Conservation (phyloP, 2,797 vertebrate genomes). For the Margarornis squamiger region DNA sequence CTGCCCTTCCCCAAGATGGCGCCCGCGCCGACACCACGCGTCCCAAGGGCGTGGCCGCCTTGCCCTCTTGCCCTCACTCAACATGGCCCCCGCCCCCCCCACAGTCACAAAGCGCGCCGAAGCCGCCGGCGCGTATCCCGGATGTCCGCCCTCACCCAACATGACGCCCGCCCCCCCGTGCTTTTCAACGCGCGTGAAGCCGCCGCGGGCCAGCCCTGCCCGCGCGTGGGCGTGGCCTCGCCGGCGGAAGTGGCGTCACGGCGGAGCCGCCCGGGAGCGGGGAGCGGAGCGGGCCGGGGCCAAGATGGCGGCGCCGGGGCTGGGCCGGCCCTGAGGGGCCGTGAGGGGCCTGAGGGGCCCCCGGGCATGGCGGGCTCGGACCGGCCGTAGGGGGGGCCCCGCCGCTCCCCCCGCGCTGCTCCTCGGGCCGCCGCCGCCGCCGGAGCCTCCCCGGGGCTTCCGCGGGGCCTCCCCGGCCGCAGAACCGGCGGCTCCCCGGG, state of each 20-base stretch:
- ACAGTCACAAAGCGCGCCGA: accelerated
- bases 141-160: background rate
- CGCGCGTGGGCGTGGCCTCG: background rate
- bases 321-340: background rate
- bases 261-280: constrained; percentile 5
- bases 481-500: background rate
- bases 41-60: background rate
- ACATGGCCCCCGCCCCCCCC: background rate
- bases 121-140: background rate
- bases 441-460: background rate
- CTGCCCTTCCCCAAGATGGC: background rate
- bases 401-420: background rate
- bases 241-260: background rate
- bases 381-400: background rate
- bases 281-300: constrained; percentile 36
- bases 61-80: background rate
- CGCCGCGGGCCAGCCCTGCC: background rate
- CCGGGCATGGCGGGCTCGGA: background rate
- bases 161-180: background rate
- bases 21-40: background rate
- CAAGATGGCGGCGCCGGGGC: constrained; percentile 42
- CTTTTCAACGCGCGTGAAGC: background rate
- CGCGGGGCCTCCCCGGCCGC: background rate
- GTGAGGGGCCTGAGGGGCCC: background rate
- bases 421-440: background rate